Evolutionary conservation across 2,888 invertebrate genomes (phyloP).

Genomic region (Galerucella pusilla): DNA sequence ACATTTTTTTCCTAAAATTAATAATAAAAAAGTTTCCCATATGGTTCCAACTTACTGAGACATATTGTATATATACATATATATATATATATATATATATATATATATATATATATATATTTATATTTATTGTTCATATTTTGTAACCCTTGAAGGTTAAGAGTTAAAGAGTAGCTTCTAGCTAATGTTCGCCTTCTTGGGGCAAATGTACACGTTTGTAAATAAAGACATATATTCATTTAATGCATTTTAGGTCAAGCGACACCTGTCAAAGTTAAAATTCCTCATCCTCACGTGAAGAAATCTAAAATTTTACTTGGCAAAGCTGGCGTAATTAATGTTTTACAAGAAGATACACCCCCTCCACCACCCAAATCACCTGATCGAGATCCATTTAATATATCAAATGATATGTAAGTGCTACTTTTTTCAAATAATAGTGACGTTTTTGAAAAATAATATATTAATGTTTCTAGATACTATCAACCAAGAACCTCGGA

Average conservation of each 20-base stretch:
- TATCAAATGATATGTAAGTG: conserved; percentile 94
- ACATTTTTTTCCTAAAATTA: too few species aligned
- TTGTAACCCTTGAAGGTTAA: too few species aligned
- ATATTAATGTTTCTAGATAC: conserved; percentile 73
- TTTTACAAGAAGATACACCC: conserved; percentile 91
- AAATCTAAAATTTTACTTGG: conserved; percentile 92
- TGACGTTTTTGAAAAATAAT: background rate
- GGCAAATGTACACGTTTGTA: too few species aligned
- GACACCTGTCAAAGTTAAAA: conserved; percentile 88
- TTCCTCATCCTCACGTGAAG: conserved; percentile 93
- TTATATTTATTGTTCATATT: too few species aligned
- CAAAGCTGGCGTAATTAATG: conserved; percentile 96
- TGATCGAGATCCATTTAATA: conserved; percentile 96
- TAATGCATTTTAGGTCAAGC: conserved; percentile 71
- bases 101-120: too few species aligned
- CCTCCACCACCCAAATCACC: conserved; percentile 91
- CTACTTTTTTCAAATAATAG: background rate
- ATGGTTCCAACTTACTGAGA: too few species aligned
- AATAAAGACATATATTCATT: background rate
- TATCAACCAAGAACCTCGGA: conserved; percentile 92
- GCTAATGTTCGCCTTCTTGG: too few species aligned
- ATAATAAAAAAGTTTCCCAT: too few species aligned
- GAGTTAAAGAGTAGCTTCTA: too few species aligned
- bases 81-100: too few species aligned
- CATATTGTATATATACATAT: too few species aligned